Percentiles rank a stretch among this genome's conserved stretches.
phyloP scores from a whole-genome alignment of 2,888 invertebrate species.

The Andrena minutula region DNA sequence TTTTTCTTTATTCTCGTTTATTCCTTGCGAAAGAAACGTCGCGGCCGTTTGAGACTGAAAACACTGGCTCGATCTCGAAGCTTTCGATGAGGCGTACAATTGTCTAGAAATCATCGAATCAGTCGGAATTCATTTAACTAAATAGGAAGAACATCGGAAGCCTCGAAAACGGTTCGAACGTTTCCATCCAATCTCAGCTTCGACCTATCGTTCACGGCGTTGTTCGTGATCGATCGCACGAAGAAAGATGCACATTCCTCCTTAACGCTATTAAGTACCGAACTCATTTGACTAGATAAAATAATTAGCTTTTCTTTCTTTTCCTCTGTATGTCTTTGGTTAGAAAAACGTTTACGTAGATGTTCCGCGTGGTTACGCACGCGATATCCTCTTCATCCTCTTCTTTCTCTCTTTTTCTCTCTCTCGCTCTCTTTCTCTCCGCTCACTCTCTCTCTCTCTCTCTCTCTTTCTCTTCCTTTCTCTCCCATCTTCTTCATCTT shows the following conservation, averaged over 20 bases:
- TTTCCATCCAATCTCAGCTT: conserved; percentile 34
- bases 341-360: conserved; percentile 66
- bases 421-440: no score
- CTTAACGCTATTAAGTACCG: conserved; percentile 81
- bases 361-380: conserved; percentile 27
- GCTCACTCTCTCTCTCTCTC: no score
- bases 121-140: neutral
- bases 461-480: no score
- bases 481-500: conserved; percentile 8
- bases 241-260: conserved; percentile 83
- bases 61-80: neutral
- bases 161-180: conserved; percentile 23
- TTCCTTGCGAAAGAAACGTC: neutral
- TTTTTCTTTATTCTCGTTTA: neutral
- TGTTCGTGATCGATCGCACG: conserved; percentile 30
- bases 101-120: conserved; percentile 1
- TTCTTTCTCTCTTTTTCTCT: neutral
- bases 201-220: conserved; percentile 5
- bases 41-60: neutral
- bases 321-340: conserved; percentile 73
- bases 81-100: conserved; percentile 1
- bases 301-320: conserved; percentile 68
- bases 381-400: conserved; percentile 16
- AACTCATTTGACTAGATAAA: conserved; percentile 81
- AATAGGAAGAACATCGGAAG: conserved; percentile 8